Conservation (phyloP, 2,113 vertebrate genomes). For the Charina bottae region DNA sequence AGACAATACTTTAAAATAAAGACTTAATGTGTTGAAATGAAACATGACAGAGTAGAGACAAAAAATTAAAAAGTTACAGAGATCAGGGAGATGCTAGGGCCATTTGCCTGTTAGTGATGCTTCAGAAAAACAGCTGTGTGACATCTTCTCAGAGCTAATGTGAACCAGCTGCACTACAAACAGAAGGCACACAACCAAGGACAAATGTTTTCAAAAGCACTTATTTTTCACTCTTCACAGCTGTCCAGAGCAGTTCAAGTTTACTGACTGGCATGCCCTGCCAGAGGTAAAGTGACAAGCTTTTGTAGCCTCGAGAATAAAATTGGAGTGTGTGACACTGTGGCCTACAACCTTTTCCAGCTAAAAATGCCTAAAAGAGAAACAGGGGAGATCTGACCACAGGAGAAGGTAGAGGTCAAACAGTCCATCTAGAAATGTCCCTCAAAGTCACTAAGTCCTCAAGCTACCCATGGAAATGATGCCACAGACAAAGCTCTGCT, state of each 20-base stretch:
- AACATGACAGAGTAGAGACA: slow-evolving; percentile 63
- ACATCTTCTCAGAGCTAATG: slow-evolving; percentile 66
- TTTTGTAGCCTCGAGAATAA: slow-evolving; percentile 55
- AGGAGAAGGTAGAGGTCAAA: slow-evolving; percentile 57
- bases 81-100: slow-evolving; percentile 59
- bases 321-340: slow-evolving; percentile 63
- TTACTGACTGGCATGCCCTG: slow-evolving; percentile 44
- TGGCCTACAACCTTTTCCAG: slow-evolving; percentile 62
- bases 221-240: slow-evolving; percentile 61
- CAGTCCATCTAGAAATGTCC: slow-evolving; percentile 60
- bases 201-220: slow-evolving; percentile 63
- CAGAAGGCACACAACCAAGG: slow-evolving; percentile 60
- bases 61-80: slow-evolving; percentile 61
- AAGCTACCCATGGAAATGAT: slow-evolving; percentile 51
- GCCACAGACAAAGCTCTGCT: slow-evolving; percentile 52
- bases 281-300: slow-evolving; percentile 58
- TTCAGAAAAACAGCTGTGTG: slow-evolving; percentile 75
- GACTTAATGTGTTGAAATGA: slow-evolving; percentile 66
- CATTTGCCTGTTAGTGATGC: slow-evolving; percentile 69
- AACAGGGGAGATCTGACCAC: slow-evolving; percentile 40
- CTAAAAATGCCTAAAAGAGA: slow-evolving; percentile 57
- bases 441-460: slow-evolving; percentile 37
- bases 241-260: slow-evolving; percentile 60
- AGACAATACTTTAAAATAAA: slow-evolving; percentile 61
- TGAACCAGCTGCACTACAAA: slow-evolving; percentile 70